Percentiles rank a stretch among this genome's conserved stretches.
phyloP scores from a whole-genome alignment of 2,113 vertebrate species.

The Cyrtonyx montezumae region DNA sequence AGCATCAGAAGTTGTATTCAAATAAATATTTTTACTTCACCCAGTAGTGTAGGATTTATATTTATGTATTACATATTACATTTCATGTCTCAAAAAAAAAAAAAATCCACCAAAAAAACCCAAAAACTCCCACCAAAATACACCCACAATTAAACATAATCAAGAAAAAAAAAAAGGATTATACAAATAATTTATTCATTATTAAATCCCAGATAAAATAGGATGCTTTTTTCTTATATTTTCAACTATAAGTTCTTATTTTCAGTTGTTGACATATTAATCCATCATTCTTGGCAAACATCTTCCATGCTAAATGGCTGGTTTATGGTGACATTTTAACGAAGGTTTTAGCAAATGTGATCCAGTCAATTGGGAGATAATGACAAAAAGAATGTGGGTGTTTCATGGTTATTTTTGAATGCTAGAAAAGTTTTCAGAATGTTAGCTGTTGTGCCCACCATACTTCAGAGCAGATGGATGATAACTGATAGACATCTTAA shows the following conservation, averaged over 20 bases:
- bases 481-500: background rate
- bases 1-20: background rate
- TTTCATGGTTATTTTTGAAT: background rate
- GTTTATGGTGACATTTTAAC: background rate
- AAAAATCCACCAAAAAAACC: no score
- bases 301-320: background rate
- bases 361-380: background rate
- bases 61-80: background rate
- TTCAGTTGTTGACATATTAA: background rate
- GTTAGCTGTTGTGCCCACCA: background rate
- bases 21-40: background rate
- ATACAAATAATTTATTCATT: background rate
- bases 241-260: background rate
- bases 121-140: background rate
- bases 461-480: background rate
- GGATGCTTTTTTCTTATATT: background rate
- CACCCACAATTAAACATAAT: background rate
- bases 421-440: background rate
- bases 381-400: background rate
- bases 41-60: background rate
- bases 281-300: background rate
- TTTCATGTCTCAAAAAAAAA: background rate
- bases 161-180: background rate
- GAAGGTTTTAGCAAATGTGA: background rate
- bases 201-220: background rate